Percentiles rank a stretch among this genome's conserved stretches.
Conservation (phyloP, 2,113 vertebrate species). For the Callospermophilus lateralis region DNA sequence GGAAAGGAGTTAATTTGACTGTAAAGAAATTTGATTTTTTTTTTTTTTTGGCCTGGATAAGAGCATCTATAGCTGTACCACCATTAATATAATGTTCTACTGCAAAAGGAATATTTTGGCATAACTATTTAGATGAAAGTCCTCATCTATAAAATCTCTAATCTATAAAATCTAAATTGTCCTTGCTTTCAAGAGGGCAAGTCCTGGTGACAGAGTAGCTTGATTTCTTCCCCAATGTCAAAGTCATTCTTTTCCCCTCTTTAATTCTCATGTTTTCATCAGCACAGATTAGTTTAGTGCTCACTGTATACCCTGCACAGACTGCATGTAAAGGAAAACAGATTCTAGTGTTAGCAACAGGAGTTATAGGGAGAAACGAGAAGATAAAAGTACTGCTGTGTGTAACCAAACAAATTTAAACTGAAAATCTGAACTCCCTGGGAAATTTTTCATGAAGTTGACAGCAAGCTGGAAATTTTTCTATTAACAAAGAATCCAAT, state of each 20-base stretch:
- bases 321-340: slow-evolving; percentile 55
- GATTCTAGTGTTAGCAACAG: slow-evolving; percentile 39
- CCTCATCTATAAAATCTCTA: background rate
- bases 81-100: background rate
- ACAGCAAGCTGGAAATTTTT: background rate
- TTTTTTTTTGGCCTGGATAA: background rate
- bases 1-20: background rate
- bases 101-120: background rate
- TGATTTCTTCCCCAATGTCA: background rate
- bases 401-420: slow-evolving; percentile 43
- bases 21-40: background rate
- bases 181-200: background rate
- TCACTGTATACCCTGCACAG: slow-evolving; percentile 23
- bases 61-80: background rate
- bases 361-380: slow-evolving; percentile 38
- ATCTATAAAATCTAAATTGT: background rate
- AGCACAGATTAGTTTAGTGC: background rate
- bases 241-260: background rate
- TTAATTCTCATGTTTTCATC: slow-evolving; percentile 51
- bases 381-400: background rate
- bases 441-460: background rate
- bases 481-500: background rate
- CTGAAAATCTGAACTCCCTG: slow-evolving; percentile 1
- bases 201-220: background rate
- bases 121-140: background rate